These are phyloP conservation scores for Hirudinaria manillensis DNA, from an alignment of 2,888 invertebrate genomes.

Conservation along the genomic window DNA sequence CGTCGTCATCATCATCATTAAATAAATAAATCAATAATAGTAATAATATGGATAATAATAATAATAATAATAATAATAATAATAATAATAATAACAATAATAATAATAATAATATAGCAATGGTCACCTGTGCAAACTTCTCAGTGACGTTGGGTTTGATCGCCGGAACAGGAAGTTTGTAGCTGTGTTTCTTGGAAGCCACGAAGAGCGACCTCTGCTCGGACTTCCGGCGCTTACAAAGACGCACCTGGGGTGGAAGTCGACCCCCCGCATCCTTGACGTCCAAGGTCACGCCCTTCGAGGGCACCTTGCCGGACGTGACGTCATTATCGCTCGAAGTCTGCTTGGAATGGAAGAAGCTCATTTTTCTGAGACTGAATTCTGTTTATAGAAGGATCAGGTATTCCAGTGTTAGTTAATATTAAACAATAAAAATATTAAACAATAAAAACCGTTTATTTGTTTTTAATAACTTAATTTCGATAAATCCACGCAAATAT, in stretches of 20 bases:
- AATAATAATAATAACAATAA: neutral
- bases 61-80: neutral
- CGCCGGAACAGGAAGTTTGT: constrained; percentile 49
- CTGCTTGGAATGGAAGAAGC: constrained; percentile 58
- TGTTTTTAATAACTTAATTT: too few species aligned
- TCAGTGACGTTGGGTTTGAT: constrained; percentile 65
- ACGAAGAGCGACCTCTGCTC: constrained; percentile 33
- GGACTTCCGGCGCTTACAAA: neutral
- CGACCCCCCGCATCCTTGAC: neutral
- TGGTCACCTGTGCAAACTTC: constrained; percentile 70
- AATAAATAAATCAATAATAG: neutral
- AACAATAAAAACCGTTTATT: too few species aligned
- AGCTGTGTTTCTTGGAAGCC: constrained; percentile 45
- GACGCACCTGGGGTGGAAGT: neutral
- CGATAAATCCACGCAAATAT: too few species aligned
- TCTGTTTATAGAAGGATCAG: too few species aligned
- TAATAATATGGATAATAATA: constrained; percentile 6
- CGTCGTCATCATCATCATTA: too few species aligned
- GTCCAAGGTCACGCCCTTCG: constrained; percentile 61
- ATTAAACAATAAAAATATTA: too few species aligned
- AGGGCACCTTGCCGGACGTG: constrained; percentile 62
- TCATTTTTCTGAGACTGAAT: too few species aligned
- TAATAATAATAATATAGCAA: neutral
- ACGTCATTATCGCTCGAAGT: constrained; percentile 68
- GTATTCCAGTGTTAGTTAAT: too few species aligned